phyloP scores from a whole-genome alignment of 2,797 vertebrate species.

The Moxostoma hubbsi region DNA sequence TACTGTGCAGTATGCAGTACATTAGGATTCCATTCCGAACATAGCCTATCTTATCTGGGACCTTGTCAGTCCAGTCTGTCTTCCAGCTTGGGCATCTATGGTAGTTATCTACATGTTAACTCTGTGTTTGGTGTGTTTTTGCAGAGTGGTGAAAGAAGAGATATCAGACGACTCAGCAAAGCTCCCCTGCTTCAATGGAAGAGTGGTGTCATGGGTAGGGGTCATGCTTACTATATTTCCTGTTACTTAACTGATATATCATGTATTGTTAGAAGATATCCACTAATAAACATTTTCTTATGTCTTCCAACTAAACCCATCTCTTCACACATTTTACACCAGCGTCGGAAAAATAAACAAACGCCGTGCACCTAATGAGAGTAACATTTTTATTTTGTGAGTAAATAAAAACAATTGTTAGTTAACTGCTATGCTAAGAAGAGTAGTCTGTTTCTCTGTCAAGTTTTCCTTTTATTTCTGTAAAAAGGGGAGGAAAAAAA shows the following conservation, averaged over 20 bases:
- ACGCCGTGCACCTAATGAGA: no score
- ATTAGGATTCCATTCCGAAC: no score
- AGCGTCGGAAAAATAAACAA: no score
- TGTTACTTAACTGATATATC: not conserved
- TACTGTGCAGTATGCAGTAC: no score
- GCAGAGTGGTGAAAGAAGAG: constrained; percentile 39
- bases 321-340: not conserved
- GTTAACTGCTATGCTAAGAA: no score
- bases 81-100: not conserved
- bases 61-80: no score
- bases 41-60: no score
- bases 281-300: not conserved
- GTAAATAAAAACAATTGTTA: no score
- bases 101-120: not conserved
- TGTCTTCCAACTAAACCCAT: not conserved
- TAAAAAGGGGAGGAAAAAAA: no score
- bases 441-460: no score
- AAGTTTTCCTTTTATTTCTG: no score
- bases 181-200: constrained; percentile 18
- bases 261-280: not conserved
- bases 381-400: no score
- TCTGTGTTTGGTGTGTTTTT: constrained; percentile 4
- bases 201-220: constrained; percentile 17
- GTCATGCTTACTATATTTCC: not conserved
- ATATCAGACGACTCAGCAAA: constrained; percentile 29